Conservation (phyloP, 2,113 vertebrate genomes). For the Callorhinus ursinus region DNA sequence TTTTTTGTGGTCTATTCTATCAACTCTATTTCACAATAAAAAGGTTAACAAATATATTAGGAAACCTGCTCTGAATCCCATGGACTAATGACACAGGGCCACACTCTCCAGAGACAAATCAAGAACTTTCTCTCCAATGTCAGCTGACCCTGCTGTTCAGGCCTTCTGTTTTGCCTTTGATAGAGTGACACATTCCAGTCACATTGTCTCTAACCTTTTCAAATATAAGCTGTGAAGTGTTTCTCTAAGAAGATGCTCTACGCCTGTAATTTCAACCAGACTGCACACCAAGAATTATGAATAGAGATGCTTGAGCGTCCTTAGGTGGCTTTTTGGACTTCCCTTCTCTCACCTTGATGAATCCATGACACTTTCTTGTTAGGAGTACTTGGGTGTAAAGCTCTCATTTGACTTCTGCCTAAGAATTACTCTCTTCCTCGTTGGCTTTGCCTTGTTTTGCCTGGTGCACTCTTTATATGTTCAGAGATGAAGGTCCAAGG, state of each 20-base stretch:
- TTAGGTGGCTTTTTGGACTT: not conserved
- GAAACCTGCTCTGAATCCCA: not conserved
- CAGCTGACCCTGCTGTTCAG: not conserved
- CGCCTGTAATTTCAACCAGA: not conserved
- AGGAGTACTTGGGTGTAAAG: not conserved
- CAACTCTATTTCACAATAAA: not conserved
- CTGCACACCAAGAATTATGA: not conserved
- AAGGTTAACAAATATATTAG: not conserved
- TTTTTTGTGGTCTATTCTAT: not conserved
- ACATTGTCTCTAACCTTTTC: not conserved
- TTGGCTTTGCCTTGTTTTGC: slow-evolving; percentile 30
- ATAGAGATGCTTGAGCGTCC: not conserved
- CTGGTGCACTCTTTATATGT: not conserved
- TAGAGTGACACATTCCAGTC: not conserved
- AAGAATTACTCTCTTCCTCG: not conserved
- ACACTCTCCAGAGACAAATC: not conserved
- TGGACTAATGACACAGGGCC: not conserved
- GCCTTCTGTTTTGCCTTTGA: not conserved
- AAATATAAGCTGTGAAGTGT: not conserved
- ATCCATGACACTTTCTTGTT: slow-evolving; percentile 18
- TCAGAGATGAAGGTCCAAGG: not conserved
- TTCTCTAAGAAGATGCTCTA: not conserved
- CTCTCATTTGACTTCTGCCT: slow-evolving; percentile 53
- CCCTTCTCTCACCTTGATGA: not conserved
- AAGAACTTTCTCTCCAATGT: not conserved